Base-by-base conservation (phyloP, 2,888 invertebrate species). In the Panzeria rudis region DNA sequence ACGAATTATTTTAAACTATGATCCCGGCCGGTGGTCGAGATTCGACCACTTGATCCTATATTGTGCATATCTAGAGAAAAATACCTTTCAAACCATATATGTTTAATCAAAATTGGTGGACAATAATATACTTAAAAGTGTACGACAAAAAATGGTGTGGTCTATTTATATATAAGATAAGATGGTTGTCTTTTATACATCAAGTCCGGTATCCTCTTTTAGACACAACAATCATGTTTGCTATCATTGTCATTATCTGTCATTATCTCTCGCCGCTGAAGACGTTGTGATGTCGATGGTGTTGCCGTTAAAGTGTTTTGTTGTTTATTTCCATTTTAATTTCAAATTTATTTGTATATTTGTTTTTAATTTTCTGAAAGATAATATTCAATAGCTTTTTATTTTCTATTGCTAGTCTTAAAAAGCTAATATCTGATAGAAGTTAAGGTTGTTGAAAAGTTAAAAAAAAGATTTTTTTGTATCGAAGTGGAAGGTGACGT, bases 341-440 rank as follows among this genome's bases (percentile, higher is more conserved):
- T 23, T 38, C 15, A n/a, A n/a, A 17, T 73, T 61, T 20, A 3
- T n/a, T n/a, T 11, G 20, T n/a, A 29, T 32, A 7, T 8, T 61
- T 47, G 23, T 73, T 47, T 50, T 47, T 61, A 15, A 0, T n/a
- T 13, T 23, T 20, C n/a, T 7, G 25, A 17, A 17, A 52, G 41
- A 64, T 41, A 64, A 52, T 5, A 54, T 52, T 52, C 23, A 62
- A 75, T 38, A 50, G 44, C 73, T 17, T 52, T 75, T 64, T 8
- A 47, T 44, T 41, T 71, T 25, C 29, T 20, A 59, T 59, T 15
- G 15, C 8, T 44, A 44, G 6, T 35, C 9, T 59, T 8, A n/a
- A 7, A 35, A 61, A 61, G 7, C 3, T 11, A 38, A 13, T 62
- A 25, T 23, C n/a, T 23, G 23, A 9, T 23, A 11, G 1, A 59